phyloP scores from a whole-genome alignment of 2,888 invertebrate genomes.

The Diarsia brunnea region DNA sequence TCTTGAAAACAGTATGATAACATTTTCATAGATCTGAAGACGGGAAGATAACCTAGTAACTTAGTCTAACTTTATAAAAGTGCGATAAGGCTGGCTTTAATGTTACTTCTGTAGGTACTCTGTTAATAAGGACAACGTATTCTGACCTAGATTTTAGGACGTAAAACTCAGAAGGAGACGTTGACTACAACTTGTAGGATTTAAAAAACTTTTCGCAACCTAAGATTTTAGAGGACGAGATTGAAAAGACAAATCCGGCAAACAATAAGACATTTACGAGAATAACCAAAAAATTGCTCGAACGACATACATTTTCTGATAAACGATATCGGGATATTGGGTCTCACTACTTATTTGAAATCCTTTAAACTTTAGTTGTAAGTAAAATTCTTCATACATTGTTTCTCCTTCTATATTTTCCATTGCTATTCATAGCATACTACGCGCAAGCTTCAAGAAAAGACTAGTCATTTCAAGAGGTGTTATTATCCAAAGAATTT shows the following conservation, averaged over 20 bases:
- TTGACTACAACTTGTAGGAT: not conserved
- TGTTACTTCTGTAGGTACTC: not conserved
- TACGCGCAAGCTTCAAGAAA: slow-evolving; percentile 32
- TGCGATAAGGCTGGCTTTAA: not conserved
- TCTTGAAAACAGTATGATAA: slow-evolving; percentile 1
- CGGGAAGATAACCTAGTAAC: slow-evolving; percentile 2
- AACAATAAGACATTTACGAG: not conserved
- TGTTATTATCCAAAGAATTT: slow-evolving; percentile 55
- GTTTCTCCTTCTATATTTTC: slow-evolving; percentile 10
- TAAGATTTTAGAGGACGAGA: not conserved
- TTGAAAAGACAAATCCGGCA: not conserved
- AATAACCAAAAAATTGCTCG: no score
- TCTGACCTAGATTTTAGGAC: not conserved
- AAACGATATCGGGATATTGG: slow-evolving; percentile 7
- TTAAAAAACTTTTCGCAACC: not conserved
- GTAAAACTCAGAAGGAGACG: not conserved
- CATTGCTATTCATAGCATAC: slow-evolving; percentile 43
- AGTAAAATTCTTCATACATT: slow-evolving; percentile 15
- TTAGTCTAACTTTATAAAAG: slow-evolving; percentile 3
- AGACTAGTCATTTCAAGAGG: slow-evolving; percentile 21
- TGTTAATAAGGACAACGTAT: not conserved
- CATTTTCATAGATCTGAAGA: not conserved
- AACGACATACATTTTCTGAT: no score
- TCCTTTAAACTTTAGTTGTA: slow-evolving; percentile 1
- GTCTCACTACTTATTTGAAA: not conserved